phyloP scores from a whole-genome alignment of 1,140 invertebrate genomes.

The Apis mellifera region Amel_HAv3.1 CM009934.2:12888501-12889000 shows the following conservation, averaged over 20 bases:
- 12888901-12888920: no score
- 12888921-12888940: no score
- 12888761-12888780: background rate
- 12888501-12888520: no score
- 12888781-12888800: background rate
- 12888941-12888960: no score
- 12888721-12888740: constrained; percentile 69
- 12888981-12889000: constrained; percentile 48
- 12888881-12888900: no score
- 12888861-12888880: no score
- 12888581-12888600: background rate
- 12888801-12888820: background rate
- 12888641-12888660: constrained; percentile 42
- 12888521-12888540: no score
- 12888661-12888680: constrained; percentile 46
- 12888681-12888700: constrained; percentile 72
- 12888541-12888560: no score
- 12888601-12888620: constrained; percentile 34
- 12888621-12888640: constrained; percentile 49
- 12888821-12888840: background rate
- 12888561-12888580: background rate
- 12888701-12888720: constrained; percentile 78
- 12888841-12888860: no score
- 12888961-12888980: no score
- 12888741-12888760: constrained; percentile 43